Evolutionary conservation across 2,113 vertebrate species (phyloP).

Genomic region (Blennius ocellaris): DNA sequence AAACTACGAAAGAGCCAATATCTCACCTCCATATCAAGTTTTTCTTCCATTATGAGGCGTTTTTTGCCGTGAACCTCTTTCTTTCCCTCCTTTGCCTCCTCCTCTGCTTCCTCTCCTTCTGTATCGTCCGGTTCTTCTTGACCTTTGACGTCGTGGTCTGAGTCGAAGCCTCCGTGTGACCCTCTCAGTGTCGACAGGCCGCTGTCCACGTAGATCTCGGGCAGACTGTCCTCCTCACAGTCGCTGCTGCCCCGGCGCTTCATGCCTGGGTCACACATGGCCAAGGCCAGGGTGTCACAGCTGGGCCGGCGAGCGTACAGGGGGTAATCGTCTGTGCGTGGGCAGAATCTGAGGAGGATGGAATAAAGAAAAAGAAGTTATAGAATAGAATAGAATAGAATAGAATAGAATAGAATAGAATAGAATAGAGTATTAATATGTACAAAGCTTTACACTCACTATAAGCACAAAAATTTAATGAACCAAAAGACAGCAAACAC

Average conservation of each 20-base stretch:
- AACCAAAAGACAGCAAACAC: too few relatives aligned
- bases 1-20: background rate
- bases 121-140: constrained; percentile 74
- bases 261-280: constrained; percentile 93
- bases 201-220: constrained; percentile 93
- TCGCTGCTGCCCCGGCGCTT: constrained; percentile 84
- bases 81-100: constrained; percentile 7
- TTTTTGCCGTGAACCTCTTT: constrained; percentile 56
- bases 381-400: too few relatives aligned
- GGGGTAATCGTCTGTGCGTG: constrained; percentile 85
- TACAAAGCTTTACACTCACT: too few relatives aligned
- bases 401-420: too few relatives aligned
- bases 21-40: constrained; percentile 90
- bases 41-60: constrained; percentile 82
- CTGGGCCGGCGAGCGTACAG: constrained; percentile 58
- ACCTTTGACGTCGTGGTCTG: constrained; percentile 86
- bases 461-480: too few relatives aligned
- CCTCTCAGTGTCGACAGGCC: constrained; percentile 93
- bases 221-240: constrained; percentile 91
- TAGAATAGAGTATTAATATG: too few relatives aligned
- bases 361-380: too few relatives aligned
- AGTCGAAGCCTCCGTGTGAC: constrained; percentile 90
- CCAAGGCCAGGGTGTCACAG: constrained; percentile 90
- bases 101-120: constrained; percentile 64
- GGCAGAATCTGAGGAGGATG: constrained; percentile 79